phyloP scores from a whole-genome alignment of 1,140 invertebrate species.

The Rhagoletis pomonella region DNA sequence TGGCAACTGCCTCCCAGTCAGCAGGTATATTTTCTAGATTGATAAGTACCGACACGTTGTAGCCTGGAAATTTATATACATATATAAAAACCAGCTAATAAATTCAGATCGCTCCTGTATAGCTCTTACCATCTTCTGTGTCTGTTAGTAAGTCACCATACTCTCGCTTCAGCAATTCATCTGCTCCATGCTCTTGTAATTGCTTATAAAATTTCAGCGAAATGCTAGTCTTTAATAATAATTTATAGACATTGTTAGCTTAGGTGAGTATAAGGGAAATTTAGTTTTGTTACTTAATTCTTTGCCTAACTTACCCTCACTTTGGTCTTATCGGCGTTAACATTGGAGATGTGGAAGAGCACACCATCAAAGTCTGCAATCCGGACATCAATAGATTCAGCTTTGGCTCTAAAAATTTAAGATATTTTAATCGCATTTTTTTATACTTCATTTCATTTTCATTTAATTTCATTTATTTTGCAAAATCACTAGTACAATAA shows the following conservation, averaged over 20 bases:
- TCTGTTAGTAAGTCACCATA: conserved; percentile 89
- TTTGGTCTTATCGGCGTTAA: conserved; percentile 97
- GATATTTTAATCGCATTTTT: neutral
- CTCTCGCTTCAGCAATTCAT: conserved; percentile 94
- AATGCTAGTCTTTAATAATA: conserved; percentile 91
- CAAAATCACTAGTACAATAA: too few species aligned
- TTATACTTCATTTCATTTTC: too few species aligned
- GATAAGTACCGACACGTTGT: conserved; percentile 95
- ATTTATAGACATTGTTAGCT: conserved; percentile 14
- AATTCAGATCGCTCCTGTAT: neutral
- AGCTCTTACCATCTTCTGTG: conserved; percentile 85
- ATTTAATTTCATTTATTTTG: too few species aligned
- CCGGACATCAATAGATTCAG: conserved; percentile 94
- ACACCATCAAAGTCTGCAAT: conserved; percentile 99
- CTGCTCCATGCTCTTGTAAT: conserved; percentile 97
- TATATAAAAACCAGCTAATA: neutral
- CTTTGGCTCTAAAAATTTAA: conserved; percentile 87
- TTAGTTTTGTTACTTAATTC: neutral
- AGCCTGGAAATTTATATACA: conserved; percentile 78
- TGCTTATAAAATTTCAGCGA: conserved; percentile 99
- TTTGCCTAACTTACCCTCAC: conserved; percentile 85
- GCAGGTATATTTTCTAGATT: conserved; percentile 94
- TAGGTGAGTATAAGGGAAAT: neutral
- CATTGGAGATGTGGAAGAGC: conserved; percentile 98
- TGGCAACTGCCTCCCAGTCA: conserved; percentile 91